Evolutionary conservation across 2,888 invertebrate species (phyloP), one percentile per base, ranked within the genome.

Genomic region (Aproaerema taeniolella): DNA sequence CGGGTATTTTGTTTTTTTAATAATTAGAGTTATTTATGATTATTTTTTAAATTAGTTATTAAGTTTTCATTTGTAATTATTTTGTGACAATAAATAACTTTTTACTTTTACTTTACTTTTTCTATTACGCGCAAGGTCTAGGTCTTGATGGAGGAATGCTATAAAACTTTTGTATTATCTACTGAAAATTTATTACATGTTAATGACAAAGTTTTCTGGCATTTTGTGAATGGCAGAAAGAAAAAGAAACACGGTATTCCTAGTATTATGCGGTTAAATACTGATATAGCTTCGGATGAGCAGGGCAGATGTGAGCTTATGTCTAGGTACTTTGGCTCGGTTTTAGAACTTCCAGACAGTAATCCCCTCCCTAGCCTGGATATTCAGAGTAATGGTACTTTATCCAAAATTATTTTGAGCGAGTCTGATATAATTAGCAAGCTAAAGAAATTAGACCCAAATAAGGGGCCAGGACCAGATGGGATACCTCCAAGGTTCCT

Each of bases 121-220:
- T 20, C 11, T 44, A 3, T 31, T 47, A 3, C 36, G 47, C n/a
- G 6, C 14, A 2, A 44, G 47, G 14, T 39, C 32, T 32, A 47
- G 44, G 28, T 8, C 1, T 31, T 43, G 2, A 38, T 26, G 5
- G 15, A 25, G 2, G 28, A 38, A 3, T 47, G 44, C 33, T 31
- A 47, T 11, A 29, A 31, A 10, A 13, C 1, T 1, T 43, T 26
- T 30, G 12, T 47, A 2, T 9, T 30, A 1, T 33, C 38, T 7
- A 38, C 39, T 1, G 43, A 42, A 38, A 24, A 34, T 2, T 15
- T 29, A 1, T 33, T 46, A 31, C 12, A 16, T 4, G 17, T 16
- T n/a, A 34, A 35, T 7, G 10, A 28, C 1, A 47, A 41, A 12
- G 7, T 14, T 2, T 47, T 47, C 14, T 47, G 45, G 47, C 24